Evolutionary conservation across 2,113 vertebrate genomes (phyloP).

Genomic region (Urocynchramus pylzowi): DNA sequence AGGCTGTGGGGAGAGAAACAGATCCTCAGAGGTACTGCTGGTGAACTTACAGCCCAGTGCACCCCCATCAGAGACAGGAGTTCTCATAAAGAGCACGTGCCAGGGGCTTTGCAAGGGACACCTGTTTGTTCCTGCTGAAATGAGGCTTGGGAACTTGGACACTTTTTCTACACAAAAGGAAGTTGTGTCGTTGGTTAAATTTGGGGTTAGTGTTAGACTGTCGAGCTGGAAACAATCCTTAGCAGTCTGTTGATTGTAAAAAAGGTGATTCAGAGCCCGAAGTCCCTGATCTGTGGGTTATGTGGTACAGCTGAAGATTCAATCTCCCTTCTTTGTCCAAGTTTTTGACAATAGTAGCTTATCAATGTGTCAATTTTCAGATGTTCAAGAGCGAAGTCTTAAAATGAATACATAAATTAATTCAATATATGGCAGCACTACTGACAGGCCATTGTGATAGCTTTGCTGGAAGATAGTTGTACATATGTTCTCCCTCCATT

Average conservation of each 20-base stretch:
- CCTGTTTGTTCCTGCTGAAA: neutral
- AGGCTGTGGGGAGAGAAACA: neutral
- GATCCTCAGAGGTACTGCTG: neutral
- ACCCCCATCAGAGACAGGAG: neutral
- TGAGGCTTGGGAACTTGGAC: neutral
- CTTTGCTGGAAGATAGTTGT: conserved; percentile 1
- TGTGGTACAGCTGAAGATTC: neutral
- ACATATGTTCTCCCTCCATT: conserved; percentile 11
- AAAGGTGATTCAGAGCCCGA: neutral
- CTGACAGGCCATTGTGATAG: neutral
- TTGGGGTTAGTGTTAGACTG: neutral
- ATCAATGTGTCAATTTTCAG: neutral
- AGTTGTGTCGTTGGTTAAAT: neutral
- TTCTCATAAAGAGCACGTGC: neutral
- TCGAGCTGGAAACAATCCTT: neutral
- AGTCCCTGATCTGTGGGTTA: neutral
- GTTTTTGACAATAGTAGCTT: neutral
- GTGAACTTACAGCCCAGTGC: neutral
- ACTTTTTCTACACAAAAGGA: neutral
- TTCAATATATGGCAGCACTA: neutral
- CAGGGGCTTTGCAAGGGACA: neutral
- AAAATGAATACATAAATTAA: neutral
- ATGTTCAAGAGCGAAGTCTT: neutral
- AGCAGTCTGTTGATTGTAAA: neutral
- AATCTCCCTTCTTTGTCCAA: neutral